These are phyloP conservation scores for Ips nitidus DNA, from an alignment of 1,140 invertebrate species.

Conservation along the genomic window DNA sequence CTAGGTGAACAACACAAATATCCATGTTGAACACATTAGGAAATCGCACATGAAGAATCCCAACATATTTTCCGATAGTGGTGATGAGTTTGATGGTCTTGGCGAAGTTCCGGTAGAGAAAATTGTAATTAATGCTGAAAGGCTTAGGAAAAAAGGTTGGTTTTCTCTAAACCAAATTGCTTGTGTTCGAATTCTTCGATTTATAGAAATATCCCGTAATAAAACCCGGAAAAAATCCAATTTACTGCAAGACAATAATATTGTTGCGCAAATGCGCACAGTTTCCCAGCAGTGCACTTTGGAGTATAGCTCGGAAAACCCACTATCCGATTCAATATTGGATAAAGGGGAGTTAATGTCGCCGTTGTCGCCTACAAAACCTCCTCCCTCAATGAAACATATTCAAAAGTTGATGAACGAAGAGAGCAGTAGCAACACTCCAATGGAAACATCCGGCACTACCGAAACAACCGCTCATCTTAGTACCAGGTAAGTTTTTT, in stretches of 20 bases:
- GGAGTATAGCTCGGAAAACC: constrained; percentile 73
- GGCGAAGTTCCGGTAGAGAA: constrained; percentile 46
- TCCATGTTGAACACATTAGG: constrained; percentile 65
- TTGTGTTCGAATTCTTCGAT: constrained; percentile 17
- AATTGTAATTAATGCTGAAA: constrained; percentile 48
- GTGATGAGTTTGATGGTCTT: constrained; percentile 54
- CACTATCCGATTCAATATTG: constrained; percentile 67
- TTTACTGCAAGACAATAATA: constrained; percentile 3
- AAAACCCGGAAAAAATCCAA: constrained; percentile 30
- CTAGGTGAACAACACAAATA: constrained; percentile 73
- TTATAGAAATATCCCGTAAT: constrained; percentile 23
- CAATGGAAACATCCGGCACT: constrained; percentile 18
- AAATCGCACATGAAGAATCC: constrained; percentile 54
- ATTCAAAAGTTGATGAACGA: constrained; percentile 23
- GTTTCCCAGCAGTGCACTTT: constrained; percentile 61
- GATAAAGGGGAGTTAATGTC: constrained; percentile 50
- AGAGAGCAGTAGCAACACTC: constrained; percentile 13
- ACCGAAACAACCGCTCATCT: constrained; percentile 20
- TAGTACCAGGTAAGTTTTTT: constrained; percentile 17
- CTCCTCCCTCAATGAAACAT: constrained; percentile 53
- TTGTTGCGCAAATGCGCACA: constrained; percentile 51
- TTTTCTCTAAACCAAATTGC: neutral
- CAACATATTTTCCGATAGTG: constrained; percentile 64
- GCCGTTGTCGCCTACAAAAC: constrained; percentile 31
- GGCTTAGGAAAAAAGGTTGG: constrained; percentile 42